Evolutionary conservation across 1,140 invertebrate genomes (phyloP), one percentile per base, ranked within the genome.

Genomic region (Caenorhabditis brenneri): DNA sequence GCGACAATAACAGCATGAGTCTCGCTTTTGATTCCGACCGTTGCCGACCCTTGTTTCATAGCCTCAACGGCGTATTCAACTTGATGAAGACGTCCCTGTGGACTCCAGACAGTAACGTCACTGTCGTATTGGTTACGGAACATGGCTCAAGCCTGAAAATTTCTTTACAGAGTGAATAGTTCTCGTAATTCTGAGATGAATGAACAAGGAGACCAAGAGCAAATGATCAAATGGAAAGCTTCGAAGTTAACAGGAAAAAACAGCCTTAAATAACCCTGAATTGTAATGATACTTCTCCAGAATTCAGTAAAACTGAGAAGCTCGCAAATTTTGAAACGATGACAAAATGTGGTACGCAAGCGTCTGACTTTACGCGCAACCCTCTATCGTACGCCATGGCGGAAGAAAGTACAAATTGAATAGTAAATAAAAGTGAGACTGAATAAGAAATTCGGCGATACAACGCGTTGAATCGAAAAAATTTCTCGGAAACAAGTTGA

Each of bases 1-100:
- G 97, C 97, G 86, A 98, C 95, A 0, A 99, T 91, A 31, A 98
- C 94, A 48, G 97, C 96, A 92, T 96, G 95, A 82, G 95, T 95
- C 82, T 94, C 94, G 87, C 94, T 97, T 92, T 99, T 99, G 15
- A 99, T 91, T 6, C 96, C 98, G 16, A 99, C 96, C 16, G 96
- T 97, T 0, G 96, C 97, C 96, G 60, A 96, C 9, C 93, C 98
- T 86, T 98, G 94, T 91, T 99, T 99, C 0, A 99, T 97, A 1
- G 98, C 97, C 93, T 99, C 98, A 96, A 99, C 99, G 0, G 97
- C 98, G 93, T 99, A 99, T 92, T 99, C 97, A 55, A 94, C 93
- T 91, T 94, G 93, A 88, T 94, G 93, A 46, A 93, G 92, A 80
- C 93, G 91, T 19, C 93, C 93, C 92, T 93, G 81, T 65, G 98